Percentiles rank a stretch among this genome's conserved stretches.
Evolutionary conservation across 2,888 invertebrate genomes (phyloP).

Genomic region (Troides oblongomaculatus): DNA sequence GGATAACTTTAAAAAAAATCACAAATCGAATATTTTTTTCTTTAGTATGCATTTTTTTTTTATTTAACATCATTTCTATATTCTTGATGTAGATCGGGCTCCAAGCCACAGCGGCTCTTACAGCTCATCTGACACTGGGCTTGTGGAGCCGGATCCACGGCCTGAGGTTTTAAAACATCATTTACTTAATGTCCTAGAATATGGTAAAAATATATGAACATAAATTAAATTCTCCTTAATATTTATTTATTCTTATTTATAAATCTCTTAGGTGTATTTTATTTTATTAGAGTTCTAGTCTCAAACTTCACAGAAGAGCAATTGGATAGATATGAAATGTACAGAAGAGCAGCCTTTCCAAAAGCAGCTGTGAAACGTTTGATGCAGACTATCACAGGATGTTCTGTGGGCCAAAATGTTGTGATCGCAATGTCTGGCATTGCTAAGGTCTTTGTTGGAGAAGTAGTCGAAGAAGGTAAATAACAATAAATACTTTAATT

Average conservation of each 20-base stretch:
- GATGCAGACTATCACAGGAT: conserved; percentile 98
- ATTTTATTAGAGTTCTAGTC: conserved; percentile 90
- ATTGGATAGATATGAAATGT: conserved; percentile 99
- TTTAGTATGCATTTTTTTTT: too few relatives aligned
- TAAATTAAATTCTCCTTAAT: too few relatives aligned
- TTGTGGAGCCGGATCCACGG: too few relatives aligned
- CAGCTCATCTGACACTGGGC: too few relatives aligned
- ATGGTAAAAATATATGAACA: too few relatives aligned
- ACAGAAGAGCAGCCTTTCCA: conserved; percentile 96
- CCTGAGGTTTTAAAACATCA: too few relatives aligned
- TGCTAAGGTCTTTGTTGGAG: conserved; percentile 99
- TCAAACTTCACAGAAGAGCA: conserved; percentile 99
- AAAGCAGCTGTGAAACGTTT: conserved; percentile 98
- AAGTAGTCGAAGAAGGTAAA: conserved; percentile 98
- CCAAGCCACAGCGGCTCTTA: too few relatives aligned
- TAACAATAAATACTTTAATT: not conserved
- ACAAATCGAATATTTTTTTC: too few relatives aligned
- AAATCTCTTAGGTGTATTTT: not conserved
- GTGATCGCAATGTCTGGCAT: conserved; percentile 99
- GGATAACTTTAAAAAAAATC: too few relatives aligned
- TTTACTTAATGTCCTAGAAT: too few relatives aligned
- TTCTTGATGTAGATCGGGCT: too few relatives aligned
- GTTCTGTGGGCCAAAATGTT: conserved; percentile 98
- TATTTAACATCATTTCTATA: too few relatives aligned
- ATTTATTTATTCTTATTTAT: not conserved